Conservation (phyloP, 2,888 invertebrate genomes). For the Punctoribates punctum region DNA sequence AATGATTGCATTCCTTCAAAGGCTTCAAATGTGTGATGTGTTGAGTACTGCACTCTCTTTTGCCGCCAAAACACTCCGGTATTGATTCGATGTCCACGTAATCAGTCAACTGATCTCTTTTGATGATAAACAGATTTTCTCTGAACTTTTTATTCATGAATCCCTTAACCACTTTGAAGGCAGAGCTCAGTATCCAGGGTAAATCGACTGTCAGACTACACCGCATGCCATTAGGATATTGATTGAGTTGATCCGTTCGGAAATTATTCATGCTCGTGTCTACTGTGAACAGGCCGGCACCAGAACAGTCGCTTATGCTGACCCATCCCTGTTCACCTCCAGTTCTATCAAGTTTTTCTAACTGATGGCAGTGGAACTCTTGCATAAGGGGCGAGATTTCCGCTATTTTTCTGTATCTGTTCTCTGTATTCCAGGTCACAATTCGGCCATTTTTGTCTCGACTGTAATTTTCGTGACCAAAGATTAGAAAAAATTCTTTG, state of each 20-base stretch:
- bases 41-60: not conserved
- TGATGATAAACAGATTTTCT: not conserved
- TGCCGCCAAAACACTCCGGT: slow-evolving; percentile 15
- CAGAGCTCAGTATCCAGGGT: slow-evolving; percentile 34
- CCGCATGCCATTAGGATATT: slow-evolving; percentile 13
- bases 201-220: not conserved
- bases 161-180: not conserved
- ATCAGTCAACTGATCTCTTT: not conserved
- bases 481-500: slow-evolving; percentile 36
- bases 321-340: slow-evolving; percentile 10
- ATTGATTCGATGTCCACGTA: not conserved
- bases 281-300: slow-evolving; percentile 2
- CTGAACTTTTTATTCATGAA: not conserved
- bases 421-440: not conserved
- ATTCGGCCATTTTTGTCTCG: slow-evolving; percentile 26
- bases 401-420: not conserved
- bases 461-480: slow-evolving; percentile 5
- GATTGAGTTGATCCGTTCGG: not conserved
- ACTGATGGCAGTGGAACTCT: slow-evolving; percentile 10
- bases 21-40: not conserved
- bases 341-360: slow-evolving; percentile 4
- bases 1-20: no score
- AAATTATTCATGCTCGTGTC: slow-evolving; percentile 12
- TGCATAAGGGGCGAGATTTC: not conserved
- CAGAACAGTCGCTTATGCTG: not conserved